A percentile compares a stretch with the other conserved stretches of the same genome.
These are phyloP conservation scores for Gonocerus acuteangulatus DNA, from an alignment of 2,888 invertebrate species.

Conservation along the genomic window DNA sequence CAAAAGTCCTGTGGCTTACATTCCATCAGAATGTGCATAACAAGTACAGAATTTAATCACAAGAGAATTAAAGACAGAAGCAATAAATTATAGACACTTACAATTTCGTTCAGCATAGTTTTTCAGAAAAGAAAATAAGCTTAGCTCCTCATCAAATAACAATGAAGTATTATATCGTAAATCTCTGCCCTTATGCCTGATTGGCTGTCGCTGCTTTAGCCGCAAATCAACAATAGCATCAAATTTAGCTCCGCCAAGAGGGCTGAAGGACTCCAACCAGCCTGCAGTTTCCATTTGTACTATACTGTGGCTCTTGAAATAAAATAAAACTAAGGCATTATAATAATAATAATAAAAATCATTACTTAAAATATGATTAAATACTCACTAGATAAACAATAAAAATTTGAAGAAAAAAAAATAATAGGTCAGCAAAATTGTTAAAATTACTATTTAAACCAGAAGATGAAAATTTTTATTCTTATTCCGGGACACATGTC, in stretches of 20 bases:
- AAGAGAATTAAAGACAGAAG: too few species aligned
- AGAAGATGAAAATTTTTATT: too few species aligned
- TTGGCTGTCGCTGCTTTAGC: conserved; percentile 45
- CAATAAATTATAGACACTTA: conserved; percentile 12
- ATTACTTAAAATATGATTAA: conserved; percentile 28
- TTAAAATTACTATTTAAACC: too few species aligned
- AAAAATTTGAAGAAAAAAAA: neutral
- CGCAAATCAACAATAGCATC: conserved; percentile 45
- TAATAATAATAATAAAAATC: conserved; percentile 1
- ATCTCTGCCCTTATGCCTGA: conserved; percentile 29
- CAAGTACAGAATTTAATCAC: too few species aligned
- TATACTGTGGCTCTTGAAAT: conserved; percentile 37
- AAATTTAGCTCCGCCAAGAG: conserved; percentile 43
- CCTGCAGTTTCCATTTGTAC: conserved; percentile 48
- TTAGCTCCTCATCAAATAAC: conserved; percentile 24
- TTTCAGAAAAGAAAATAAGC: conserved; percentile 20
- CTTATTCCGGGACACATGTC: too few species aligned
- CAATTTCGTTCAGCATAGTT: conserved; percentile 29
- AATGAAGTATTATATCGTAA: conserved; percentile 27
- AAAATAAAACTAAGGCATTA: neutral
- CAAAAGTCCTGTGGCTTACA: too few species aligned
- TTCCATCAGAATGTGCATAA: too few species aligned
- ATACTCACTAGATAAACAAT: neutral
- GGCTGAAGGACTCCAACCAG: conserved; percentile 43
- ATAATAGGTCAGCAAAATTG: too few species aligned